These are phyloP conservation scores for Lepidurus packardi DNA, from an alignment of 1,140 invertebrate species.

Conservation along the genomic window DNA sequence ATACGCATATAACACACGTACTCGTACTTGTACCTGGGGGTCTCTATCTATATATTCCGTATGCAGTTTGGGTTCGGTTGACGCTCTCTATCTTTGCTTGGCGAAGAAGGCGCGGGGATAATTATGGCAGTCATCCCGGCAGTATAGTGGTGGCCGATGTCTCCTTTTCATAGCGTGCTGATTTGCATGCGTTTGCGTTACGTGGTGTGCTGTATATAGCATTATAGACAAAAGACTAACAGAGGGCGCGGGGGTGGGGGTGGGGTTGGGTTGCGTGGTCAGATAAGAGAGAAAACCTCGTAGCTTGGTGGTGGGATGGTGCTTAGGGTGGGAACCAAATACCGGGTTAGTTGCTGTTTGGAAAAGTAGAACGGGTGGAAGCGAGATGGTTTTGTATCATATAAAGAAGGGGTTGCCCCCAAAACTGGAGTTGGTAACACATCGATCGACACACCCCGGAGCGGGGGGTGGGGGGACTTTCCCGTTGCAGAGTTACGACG, in stretches of 20 bases:
- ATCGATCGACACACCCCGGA: neutral
- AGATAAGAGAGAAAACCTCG: neutral
- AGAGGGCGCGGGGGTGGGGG: neutral
- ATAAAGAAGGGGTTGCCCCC: neutral
- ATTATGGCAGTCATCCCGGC: neutral
- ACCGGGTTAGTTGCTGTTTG: neutral
- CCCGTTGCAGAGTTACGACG: constrained; percentile 2
- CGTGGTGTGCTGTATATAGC: neutral
- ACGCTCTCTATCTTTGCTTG: too few species aligned
- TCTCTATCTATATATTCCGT: too few species aligned
- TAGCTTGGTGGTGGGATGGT: neutral
- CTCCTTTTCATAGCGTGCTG: constrained; percentile 11
- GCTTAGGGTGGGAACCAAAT: neutral
- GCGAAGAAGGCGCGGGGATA: neutral
- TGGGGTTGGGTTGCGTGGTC: neutral
- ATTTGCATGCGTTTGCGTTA: constrained; percentile 10
- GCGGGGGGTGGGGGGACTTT: neutral
- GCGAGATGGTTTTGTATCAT: neutral
- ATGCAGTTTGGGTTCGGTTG: too few species aligned
- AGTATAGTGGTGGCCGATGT: constrained; percentile 1
- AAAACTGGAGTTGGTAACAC: constrained; percentile 2
- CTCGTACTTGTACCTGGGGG: too few species aligned
- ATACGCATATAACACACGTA: too few species aligned
- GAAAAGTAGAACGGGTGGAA: neutral
- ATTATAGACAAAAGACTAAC: constrained; percentile 15